Evolutionary conservation across 2,888 invertebrate genomes (phyloP).

Genomic region (Melikaiella ostensackeni): DNA sequence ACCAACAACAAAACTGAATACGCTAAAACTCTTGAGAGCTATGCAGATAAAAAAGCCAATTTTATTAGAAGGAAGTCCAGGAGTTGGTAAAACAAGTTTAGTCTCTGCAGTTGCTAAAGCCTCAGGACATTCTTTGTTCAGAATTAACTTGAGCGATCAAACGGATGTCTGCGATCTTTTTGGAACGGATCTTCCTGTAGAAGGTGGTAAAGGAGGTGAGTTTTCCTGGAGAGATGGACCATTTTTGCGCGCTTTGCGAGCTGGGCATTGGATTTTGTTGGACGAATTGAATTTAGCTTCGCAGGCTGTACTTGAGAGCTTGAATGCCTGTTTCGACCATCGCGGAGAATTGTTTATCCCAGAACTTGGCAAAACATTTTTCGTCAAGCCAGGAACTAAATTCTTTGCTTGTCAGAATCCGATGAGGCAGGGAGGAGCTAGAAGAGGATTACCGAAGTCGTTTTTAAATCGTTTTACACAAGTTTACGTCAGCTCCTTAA

Average conservation of each 20-base stretch:
- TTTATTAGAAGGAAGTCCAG: constrained; percentile 97
- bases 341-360: constrained; percentile 97
- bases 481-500: constrained; percentile 81
- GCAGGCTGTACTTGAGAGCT: constrained; percentile 97
- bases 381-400: constrained; percentile 86
- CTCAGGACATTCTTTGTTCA: constrained; percentile 89
- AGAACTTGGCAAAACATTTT: constrained; percentile 93
- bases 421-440: constrained; percentile 94
- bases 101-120: constrained; percentile 93
- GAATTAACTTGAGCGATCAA: constrained; percentile 99
- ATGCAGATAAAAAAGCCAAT: constrained; percentile 95
- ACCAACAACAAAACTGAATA: constrained; percentile 89
- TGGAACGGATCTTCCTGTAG: constrained; percentile 97
- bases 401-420: constrained; percentile 99
- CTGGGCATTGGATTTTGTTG: constrained; percentile 96
- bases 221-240: constrained; percentile 99
- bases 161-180: constrained; percentile 99
- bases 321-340: constrained; percentile 99
- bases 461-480: constrained; percentile 98
- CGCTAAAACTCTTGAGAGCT: constrained; percentile 90
- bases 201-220: constrained; percentile 89
- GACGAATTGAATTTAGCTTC: constrained; percentile 99
- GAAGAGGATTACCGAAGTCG: constrained; percentile 96
- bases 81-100: constrained; percentile 98
- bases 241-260: constrained; percentile 92